A percentile compares a stretch with the other conserved stretches of the same genome.
phyloP scores from a whole-genome alignment of 2,888 invertebrate species.

The Chorisops tibialis region DNA sequence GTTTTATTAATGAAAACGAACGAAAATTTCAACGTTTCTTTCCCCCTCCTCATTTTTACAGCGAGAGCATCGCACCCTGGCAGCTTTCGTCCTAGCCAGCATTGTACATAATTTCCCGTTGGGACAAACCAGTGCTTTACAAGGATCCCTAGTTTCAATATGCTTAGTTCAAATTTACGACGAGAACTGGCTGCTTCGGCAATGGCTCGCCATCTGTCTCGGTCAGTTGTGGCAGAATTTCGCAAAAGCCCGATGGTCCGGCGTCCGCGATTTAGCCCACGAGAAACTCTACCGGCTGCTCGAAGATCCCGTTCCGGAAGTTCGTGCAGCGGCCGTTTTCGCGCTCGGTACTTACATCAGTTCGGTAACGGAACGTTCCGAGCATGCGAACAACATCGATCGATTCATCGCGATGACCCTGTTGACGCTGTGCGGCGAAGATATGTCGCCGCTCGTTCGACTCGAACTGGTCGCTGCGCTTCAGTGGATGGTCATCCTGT shows the following conservation, averaged over 20 bases:
- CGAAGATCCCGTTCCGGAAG: constrained; percentile 82
- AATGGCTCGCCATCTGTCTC: constrained; percentile 91
- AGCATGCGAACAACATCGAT: constrained; percentile 92
- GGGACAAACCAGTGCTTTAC: constrained; percentile 87
- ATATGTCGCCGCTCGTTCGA: constrained; percentile 87
- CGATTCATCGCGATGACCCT: constrained; percentile 88
- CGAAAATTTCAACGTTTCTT: constrained; percentile 1
- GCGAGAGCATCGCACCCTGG: constrained; percentile 84
- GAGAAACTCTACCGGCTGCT: constrained; percentile 85
- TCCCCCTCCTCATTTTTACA: constrained; percentile 47
- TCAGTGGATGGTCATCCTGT: constrained; percentile 80
- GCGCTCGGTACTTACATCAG: constrained; percentile 93
- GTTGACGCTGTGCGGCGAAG: constrained; percentile 70
- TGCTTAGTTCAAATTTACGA: constrained; percentile 87
- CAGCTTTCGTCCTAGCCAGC: constrained; percentile 91
- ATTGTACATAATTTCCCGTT: constrained; percentile 85
- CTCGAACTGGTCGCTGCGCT: constrained; percentile 82
- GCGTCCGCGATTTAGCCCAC: constrained; percentile 92
- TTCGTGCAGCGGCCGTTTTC: constrained; percentile 88
- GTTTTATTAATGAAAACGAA: neutral
- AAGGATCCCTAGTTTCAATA: constrained; percentile 85
- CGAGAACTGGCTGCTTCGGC: constrained; percentile 63
- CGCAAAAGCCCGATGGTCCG: constrained; percentile 89
- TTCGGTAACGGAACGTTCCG: constrained; percentile 76
- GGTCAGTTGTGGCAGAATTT: constrained; percentile 88